Conservation (phyloP, 1,140 invertebrate species). For the Drosophila saltans region DNA sequence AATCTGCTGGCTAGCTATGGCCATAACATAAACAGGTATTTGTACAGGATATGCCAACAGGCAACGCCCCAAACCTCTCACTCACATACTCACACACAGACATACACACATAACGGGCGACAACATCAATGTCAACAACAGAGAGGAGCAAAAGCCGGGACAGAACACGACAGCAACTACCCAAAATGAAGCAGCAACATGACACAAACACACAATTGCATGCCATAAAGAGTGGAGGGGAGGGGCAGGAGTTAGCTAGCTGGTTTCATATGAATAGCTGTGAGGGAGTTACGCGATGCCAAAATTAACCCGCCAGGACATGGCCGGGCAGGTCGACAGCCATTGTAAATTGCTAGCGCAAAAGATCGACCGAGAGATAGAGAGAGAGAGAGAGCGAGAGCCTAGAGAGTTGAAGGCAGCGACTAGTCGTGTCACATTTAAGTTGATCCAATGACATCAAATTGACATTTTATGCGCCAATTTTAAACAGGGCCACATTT, state of each 20-base stretch:
- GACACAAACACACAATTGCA: conserved; percentile 37
- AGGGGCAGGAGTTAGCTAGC: neutral
- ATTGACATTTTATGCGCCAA: conserved; percentile 81
- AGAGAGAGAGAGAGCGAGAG: neutral
- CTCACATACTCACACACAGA: conserved; percentile 24
- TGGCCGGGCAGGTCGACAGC: conserved; percentile 48
- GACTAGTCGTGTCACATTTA: conserved; percentile 58
- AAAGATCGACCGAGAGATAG: neutral
- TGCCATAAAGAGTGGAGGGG: neutral
- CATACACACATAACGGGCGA: conserved; percentile 28
- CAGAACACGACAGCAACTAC: conserved; percentile 35
- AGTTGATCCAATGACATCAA: conserved; percentile 81
- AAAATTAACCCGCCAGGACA: conserved; percentile 70
- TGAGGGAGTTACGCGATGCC: conserved; percentile 58
- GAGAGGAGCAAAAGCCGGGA: neutral
- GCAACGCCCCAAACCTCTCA: conserved; percentile 43
- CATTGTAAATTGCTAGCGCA: conserved; percentile 53
- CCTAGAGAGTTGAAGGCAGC: conserved; percentile 3
- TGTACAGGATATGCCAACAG: conserved; percentile 58
- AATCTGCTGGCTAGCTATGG: conserved; percentile 59
- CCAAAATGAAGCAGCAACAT: conserved; percentile 52
- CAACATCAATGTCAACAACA: conserved; percentile 70
- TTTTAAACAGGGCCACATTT: conserved; percentile 68
- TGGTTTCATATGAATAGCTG: conserved; percentile 54
- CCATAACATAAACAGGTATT: conserved; percentile 75